phyloP scores from a whole-genome alignment of 23 tunicate genomes.

The Styela clava region DNA sequence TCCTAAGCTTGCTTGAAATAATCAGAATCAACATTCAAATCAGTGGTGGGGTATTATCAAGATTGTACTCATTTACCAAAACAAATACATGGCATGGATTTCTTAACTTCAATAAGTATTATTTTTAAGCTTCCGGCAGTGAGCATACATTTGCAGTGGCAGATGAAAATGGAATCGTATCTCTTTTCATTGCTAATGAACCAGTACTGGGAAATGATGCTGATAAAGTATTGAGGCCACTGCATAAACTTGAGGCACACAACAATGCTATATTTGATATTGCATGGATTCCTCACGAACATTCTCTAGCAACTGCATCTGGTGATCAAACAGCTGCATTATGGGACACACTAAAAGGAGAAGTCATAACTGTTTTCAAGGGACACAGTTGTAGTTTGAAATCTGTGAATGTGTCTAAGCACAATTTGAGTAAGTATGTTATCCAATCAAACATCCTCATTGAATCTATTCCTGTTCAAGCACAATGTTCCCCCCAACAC shows the following conservation, averaged over 20 bases:
- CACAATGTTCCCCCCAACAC: background rate
- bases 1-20: too few relatives aligned
- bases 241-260: constrained; percentile 36
- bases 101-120: too few relatives aligned
- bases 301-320: constrained; percentile 64
- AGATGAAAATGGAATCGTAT: constrained; percentile 76
- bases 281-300: constrained; percentile 45
- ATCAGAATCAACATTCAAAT: too few relatives aligned
- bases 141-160: constrained; percentile 28
- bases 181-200: constrained; percentile 28
- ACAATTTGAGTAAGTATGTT: constrained; percentile 53
- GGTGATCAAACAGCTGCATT: constrained; percentile 83
- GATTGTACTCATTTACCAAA: too few relatives aligned
- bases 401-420: constrained; percentile 42
- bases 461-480: background rate
- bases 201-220: background rate
- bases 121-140: constrained; percentile 13
- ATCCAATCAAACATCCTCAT: too few relatives aligned
- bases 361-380: constrained; percentile 9
- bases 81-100: too few relatives aligned
- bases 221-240: background rate
- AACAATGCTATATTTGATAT: constrained; percentile 82
- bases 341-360: constrained; percentile 57
- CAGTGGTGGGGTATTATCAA: too few relatives aligned
- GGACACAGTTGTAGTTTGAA: constrained; percentile 86